Evolutionary conservation across 2,797 vertebrate genomes (phyloP), one percentile per base, ranked within the genome.

Genomic region (Gallinago stenura): DNA sequence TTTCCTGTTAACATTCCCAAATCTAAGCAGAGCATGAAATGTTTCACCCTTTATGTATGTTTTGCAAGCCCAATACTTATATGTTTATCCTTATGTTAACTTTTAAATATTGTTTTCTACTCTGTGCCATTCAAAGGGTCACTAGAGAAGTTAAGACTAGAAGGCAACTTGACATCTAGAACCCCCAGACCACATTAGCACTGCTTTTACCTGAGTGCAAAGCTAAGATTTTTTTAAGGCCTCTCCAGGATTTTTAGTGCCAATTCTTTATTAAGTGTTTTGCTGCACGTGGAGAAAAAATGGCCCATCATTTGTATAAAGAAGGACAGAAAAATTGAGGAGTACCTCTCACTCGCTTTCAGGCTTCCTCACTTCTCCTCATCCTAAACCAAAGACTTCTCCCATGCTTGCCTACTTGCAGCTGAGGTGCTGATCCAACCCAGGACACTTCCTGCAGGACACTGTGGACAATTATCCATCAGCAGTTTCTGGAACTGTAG

Each of bases 31-130:
- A 56, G 35, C 26, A 12, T 37, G 9, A 45, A 33, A 75, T 71
- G 30, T 89, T 94, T 84, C 65, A 28, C 35, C 28, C 90, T 87
- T 77, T 57, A 50, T 2, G 6, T 53, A 66, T 48, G 33, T 72
- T 96, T 91, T 91, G 71, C 79, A 87, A 91, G 73, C 20, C 58
- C 43, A 94, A 69, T 82, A 69, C 50, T 57, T 87, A 78, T 1
- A 33, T n/a, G 71, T 37, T 90, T 90, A 91, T 88, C 64, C 53
- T 94, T 78, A 88, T 39, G 17, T n/a, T 87, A 77, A 90, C 89
- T 39, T 39, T 86, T 89, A 81, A 93, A 62, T 83, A 86, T 41
- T 83, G 56, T 80, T 86, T 93, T 83, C 78, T 83, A 68, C 39
- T 75, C 65, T 75, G 89, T 51, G 77, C 76, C 30, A 70, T 91